Evolutionary conservation across 1,140 invertebrate species (phyloP).

Genomic region (Trachymyrmex cornetzi): DNA sequence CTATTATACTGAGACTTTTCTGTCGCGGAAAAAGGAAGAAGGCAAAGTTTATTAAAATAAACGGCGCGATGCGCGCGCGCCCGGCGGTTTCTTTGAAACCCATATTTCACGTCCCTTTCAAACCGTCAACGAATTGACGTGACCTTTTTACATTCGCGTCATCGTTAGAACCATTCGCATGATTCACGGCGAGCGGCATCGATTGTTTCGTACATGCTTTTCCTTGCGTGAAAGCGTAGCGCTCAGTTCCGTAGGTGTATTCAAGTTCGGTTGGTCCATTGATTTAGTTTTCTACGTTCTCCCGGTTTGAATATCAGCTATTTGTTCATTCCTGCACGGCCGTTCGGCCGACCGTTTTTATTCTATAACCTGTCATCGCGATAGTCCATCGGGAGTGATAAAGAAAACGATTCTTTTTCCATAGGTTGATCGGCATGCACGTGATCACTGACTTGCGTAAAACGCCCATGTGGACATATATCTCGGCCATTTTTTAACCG

Average conservation of each 20-base stretch:
- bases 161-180: constrained; percentile 63
- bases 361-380: constrained; percentile 60
- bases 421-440: constrained; percentile 40
- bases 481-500: constrained; percentile 34
- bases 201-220: constrained; percentile 61
- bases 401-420: constrained; percentile 61
- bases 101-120: constrained; percentile 61
- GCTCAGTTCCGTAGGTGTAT: constrained; percentile 50
- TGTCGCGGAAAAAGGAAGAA: constrained; percentile 39
- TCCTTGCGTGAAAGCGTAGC: constrained; percentile 61
- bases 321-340: constrained; percentile 56
- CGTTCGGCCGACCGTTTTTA: constrained; percentile 37
- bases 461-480: constrained; percentile 27
- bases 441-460: constrained; percentile 57
- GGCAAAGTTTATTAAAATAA: constrained; percentile 62
- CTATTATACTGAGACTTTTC: constrained; percentile 49
- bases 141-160: constrained; percentile 63
- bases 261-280: constrained; percentile 58
- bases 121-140: constrained; percentile 58
- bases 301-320: constrained; percentile 57
- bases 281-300: constrained; percentile 62
- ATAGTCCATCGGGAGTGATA: constrained; percentile 58
- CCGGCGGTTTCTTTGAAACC: constrained; percentile 52
- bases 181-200: constrained; percentile 55
- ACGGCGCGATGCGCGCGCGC: constrained; percentile 29